A percentile compares a stretch with the other conserved stretches of the same genome.
These are phyloP conservation scores for Pyralis farinalis DNA, from an alignment of 2,888 invertebrate genomes.

Conservation along the genomic window DNA sequence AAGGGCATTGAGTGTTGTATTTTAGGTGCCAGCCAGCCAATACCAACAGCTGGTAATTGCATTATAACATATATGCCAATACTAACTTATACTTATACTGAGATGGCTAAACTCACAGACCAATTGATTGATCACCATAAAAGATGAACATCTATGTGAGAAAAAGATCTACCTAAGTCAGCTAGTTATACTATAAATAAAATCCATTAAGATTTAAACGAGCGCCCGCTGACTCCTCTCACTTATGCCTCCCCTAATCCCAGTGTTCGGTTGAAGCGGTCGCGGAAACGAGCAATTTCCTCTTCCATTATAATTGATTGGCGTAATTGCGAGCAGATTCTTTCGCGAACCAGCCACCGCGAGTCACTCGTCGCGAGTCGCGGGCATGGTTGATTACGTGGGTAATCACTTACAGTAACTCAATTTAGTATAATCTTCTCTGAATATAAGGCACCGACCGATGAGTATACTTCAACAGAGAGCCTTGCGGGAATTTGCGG, in stretches of 20 bases:
- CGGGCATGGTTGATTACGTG: neutral
- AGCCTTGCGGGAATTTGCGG: too few species aligned
- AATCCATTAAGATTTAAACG: too few species aligned
- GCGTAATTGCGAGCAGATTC: conserved; percentile 72
- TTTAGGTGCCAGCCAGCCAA: too few species aligned
- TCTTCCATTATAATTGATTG: conserved; percentile 77
- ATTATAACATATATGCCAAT: too few species aligned
- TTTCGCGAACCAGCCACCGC: conserved; percentile 31
- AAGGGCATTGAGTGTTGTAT: too few species aligned
- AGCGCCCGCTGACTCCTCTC: conserved; percentile 11
- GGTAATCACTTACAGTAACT: neutral
- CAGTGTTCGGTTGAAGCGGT: conserved; percentile 46
- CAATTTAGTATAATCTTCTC: neutral
- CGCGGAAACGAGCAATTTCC: conserved; percentile 75
- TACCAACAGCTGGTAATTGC: too few species aligned
- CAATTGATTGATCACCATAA: too few species aligned
- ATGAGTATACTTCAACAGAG: neutral
- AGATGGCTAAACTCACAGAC: too few species aligned
- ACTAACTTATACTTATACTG: too few species aligned
- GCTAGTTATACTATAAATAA: too few species aligned
- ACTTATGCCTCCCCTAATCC: conserved; percentile 26
- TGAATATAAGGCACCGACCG: neutral
- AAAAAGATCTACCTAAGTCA: too few species aligned
- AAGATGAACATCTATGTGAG: too few species aligned
- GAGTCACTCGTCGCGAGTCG: neutral